Conservation (phyloP, 2,888 invertebrate genomes). For the Exocentrus adspersus region DNA sequence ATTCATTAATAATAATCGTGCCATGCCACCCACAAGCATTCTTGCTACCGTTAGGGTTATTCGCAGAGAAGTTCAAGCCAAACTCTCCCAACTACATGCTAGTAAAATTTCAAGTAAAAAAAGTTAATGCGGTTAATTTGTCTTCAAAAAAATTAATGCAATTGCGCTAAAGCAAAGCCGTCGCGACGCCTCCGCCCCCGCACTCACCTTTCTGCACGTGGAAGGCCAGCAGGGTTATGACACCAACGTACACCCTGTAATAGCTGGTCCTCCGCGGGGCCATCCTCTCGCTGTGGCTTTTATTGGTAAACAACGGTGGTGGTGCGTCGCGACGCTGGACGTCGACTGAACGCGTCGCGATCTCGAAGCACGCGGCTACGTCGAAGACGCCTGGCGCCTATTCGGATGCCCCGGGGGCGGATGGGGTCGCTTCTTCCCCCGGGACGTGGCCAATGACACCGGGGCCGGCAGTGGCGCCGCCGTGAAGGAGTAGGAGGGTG, state of each 20-base stretch:
- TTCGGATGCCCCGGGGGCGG: conserved; percentile 11
- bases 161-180: too few relatives aligned
- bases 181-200: too few relatives aligned
- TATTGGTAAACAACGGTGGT: conserved; percentile 43
- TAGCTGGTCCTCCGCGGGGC: not conserved
- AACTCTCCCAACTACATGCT: too few relatives aligned
- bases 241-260: conserved; percentile 5
- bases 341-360: not conserved
- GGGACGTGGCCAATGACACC: conserved; percentile 17
- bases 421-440: not conserved
- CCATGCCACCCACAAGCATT: too few relatives aligned
- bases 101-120: too few relatives aligned
- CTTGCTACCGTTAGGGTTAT: too few relatives aligned
- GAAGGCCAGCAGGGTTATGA: not conserved
- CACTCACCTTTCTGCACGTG: conserved; percentile 17
- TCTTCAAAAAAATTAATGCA: too few relatives aligned
- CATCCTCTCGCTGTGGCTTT: conserved; percentile 3
- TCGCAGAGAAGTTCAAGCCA: too few relatives aligned
- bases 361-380: conserved; percentile 27
- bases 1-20: too few relatives aligned
- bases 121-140: too few relatives aligned
- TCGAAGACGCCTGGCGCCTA: conserved; percentile 47
- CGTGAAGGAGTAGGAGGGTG: not conserved
- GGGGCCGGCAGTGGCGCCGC: conserved; percentile 4
- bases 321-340: conserved; percentile 29